These are phyloP conservation scores for Drosophila kurseongensis DNA, from an alignment of 1,140 invertebrate genomes.

Conservation along the genomic window DNA sequence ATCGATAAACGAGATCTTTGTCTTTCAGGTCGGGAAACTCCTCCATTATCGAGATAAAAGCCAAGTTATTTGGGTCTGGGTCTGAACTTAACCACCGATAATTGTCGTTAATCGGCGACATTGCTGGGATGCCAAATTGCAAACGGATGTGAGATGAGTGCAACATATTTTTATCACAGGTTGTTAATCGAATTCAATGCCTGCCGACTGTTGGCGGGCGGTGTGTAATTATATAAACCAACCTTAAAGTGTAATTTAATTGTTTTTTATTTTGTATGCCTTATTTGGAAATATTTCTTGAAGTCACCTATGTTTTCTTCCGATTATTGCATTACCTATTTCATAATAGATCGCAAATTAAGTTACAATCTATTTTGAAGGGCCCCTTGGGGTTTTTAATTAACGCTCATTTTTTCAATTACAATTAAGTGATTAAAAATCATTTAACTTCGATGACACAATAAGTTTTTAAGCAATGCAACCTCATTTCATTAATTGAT, in stretches of 20 bases:
- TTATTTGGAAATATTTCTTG: neutral
- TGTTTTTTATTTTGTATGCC: neutral
- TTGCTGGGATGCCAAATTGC: slow-evolving; percentile 24
- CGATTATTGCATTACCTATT: no score
- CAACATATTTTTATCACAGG: slow-evolving; percentile 2
- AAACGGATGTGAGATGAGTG: slow-evolving; percentile 30
- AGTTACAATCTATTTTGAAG: neutral
- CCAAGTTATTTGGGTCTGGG: neutral
- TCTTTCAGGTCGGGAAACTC: slow-evolving; percentile 13
- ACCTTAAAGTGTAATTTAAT: neutral
- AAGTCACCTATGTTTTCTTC: no score
- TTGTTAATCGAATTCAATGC: slow-evolving; percentile 16
- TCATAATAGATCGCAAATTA: no score
- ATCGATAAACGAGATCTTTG: slow-evolving; percentile 13
- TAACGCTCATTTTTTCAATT: neutral
- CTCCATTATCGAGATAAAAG: slow-evolving; percentile 3
- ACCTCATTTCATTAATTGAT: no score
- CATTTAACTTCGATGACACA: neutral
- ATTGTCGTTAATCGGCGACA: slow-evolving; percentile 36
- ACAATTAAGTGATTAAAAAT: neutral
- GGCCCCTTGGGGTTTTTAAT: neutral
- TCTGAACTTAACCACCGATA: slow-evolving; percentile 21
- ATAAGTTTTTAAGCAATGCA: no score
- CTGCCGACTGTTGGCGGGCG: neutral
- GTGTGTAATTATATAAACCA: no score